phyloP scores from a whole-genome alignment of 2,113 vertebrate species.

The Agelaius tricolor region DNA sequence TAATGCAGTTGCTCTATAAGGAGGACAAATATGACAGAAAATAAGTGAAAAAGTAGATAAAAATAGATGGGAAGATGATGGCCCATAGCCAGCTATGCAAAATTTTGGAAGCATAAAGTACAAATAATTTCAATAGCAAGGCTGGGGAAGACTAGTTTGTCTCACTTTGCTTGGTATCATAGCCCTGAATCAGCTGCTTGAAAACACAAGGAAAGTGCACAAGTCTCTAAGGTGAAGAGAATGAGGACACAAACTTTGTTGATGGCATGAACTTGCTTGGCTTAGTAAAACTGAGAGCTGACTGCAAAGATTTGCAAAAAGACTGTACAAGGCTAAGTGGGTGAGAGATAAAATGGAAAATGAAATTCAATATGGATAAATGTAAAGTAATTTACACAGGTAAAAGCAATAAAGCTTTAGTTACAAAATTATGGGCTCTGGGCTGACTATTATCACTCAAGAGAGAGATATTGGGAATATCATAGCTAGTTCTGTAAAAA shows the following conservation, averaged over 20 bases:
- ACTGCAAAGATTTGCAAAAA: constrained; percentile 14
- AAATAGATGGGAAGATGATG: background rate
- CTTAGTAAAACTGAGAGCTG: background rate
- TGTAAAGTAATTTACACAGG: constrained; percentile 2
- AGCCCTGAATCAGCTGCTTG: background rate
- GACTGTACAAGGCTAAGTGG: background rate
- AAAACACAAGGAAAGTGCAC: background rate
- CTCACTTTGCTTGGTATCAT: background rate
- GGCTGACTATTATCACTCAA: background rate
- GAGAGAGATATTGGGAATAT: background rate
- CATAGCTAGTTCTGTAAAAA: background rate
- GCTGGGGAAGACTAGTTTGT: background rate
- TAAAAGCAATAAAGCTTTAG: constrained; percentile 36
- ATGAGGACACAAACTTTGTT: background rate
- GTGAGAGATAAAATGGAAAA: constrained; percentile 29
- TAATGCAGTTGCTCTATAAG: constrained; percentile 4
- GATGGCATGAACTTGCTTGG: background rate
- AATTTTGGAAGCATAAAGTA: background rate
- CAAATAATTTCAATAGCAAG: background rate
- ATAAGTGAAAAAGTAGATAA: background rate
- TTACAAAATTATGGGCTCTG: background rate
- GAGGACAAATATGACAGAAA: background rate
- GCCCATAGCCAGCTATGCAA: background rate
- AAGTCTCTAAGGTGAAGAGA: background rate
- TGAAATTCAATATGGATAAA: constrained; percentile 11